phyloP scores from a whole-genome alignment of 2,113 vertebrate genomes.

The Anarhynchus alexandrinus region DNA sequence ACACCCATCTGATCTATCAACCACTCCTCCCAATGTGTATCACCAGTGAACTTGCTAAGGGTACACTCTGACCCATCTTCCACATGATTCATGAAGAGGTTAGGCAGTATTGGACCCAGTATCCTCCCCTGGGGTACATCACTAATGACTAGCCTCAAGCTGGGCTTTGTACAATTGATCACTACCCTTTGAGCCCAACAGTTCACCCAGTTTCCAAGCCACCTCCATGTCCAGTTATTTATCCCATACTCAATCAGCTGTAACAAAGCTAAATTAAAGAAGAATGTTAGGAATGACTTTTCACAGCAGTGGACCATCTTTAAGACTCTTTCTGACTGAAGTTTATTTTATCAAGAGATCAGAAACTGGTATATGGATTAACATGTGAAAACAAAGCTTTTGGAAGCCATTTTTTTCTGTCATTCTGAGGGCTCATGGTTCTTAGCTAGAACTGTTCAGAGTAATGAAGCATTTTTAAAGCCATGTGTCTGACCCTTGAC shows the following conservation, averaged over 20 bases:
- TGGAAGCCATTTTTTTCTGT: not conserved
- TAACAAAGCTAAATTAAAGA: not conserved
- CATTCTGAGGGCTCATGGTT: not conserved
- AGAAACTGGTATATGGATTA: not conserved
- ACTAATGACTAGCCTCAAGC: not conserved
- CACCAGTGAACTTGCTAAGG: not conserved
- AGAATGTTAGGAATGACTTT: not conserved
- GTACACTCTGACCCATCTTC: not conserved
- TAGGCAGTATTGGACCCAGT: not conserved
- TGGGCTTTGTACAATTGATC: not conserved
- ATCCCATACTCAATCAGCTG: not conserved
- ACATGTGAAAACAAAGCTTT: not conserved
- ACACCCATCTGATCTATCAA: not conserved
- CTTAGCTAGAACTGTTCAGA: not conserved
- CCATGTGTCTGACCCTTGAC: not conserved
- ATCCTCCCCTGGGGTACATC: too few species aligned
- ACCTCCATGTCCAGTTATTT: fast-evolving
- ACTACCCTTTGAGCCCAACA: not conserved
- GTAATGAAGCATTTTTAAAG: not conserved
- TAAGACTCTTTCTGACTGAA: not conserved
- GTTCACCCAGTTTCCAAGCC: not conserved
- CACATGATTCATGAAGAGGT: not conserved
- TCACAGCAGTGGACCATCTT: not conserved
- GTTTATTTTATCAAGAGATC: not conserved
- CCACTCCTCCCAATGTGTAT: not conserved